Evolutionary conservation across 1,140 invertebrate species (phyloP).

Genomic region (Conus ventricosus): DNA sequence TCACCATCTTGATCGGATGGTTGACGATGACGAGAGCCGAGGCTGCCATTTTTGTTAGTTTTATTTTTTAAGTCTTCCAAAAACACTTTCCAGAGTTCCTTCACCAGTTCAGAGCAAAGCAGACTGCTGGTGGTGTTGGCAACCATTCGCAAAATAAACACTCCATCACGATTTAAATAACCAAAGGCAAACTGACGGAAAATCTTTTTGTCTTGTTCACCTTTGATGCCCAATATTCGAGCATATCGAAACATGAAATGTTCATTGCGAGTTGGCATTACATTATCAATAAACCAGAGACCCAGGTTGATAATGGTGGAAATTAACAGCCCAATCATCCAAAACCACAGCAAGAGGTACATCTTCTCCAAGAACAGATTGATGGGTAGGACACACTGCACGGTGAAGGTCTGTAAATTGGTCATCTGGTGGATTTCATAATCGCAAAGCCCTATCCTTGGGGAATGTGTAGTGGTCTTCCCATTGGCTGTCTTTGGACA

Average conservation of each 20-base stretch:
- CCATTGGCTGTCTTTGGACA: constrained; percentile 73
- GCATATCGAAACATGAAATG: constrained; percentile 64
- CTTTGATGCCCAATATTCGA: constrained; percentile 47
- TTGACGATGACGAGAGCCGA: neutral
- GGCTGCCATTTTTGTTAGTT: constrained; percentile 13
- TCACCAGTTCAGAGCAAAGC: constrained; percentile 63
- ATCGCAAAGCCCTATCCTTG: constrained; percentile 77
- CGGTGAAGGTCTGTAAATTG: constrained; percentile 67
- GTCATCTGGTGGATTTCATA: constrained; percentile 76
- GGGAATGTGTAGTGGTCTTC: constrained; percentile 74
- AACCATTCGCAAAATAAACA: constrained; percentile 68
- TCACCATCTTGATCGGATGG: constrained; percentile 4
- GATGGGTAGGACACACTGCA: constrained; percentile 77
- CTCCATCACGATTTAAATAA: constrained; percentile 69
- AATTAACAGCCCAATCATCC: constrained; percentile 74
- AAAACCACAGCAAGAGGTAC: constrained; percentile 77
- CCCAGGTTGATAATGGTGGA: constrained; percentile 62
- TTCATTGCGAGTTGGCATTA: constrained; percentile 57
- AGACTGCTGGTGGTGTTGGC: constrained; percentile 68
- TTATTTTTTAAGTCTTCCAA: constrained; percentile 16
- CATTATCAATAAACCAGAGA: constrained; percentile 55
- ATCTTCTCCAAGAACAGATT: constrained; percentile 78
- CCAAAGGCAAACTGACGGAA: constrained; percentile 61
- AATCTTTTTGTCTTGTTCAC: constrained; percentile 48
- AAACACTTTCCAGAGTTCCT: constrained; percentile 60